These are phyloP conservation scores for Spilosoma lubricipeda DNA, from an alignment of 2,888 invertebrate species.

Conservation along the genomic window DNA sequence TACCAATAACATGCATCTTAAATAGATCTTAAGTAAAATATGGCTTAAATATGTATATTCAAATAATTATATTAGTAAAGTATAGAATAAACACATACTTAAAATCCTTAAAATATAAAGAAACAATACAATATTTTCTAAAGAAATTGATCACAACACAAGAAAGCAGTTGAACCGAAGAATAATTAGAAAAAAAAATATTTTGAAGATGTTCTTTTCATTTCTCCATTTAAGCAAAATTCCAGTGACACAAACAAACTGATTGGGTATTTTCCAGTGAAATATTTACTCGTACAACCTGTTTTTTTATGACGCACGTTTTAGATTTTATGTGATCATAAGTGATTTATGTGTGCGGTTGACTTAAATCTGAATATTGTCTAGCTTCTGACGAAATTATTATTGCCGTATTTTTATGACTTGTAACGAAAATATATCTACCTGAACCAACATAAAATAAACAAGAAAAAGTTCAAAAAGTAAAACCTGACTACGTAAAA, in stretches of 20 bases:
- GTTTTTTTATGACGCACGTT: constrained; percentile 8
- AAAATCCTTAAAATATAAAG: too few relatives aligned
- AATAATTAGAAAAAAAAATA: too few relatives aligned
- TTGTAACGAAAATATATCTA: neutral
- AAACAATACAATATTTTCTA: neutral
- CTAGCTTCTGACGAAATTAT: neutral
- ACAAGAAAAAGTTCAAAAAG: neutral
- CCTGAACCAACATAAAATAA: neutral
- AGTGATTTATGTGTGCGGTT: neutral
- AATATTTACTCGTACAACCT: neutral
- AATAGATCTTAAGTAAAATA: too few relatives aligned
- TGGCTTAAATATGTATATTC: too few relatives aligned
- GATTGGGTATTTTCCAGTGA: neutral
- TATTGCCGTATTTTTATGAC: neutral
- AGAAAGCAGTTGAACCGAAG: neutral
- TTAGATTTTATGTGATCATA: constrained; percentile 12
- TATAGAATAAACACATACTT: too few relatives aligned
- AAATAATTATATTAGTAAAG: too few relatives aligned
- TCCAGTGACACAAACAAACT: neutral
- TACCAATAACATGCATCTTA: too few relatives aligned
- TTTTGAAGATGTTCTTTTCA: neutral
- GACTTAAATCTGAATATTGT: neutral
- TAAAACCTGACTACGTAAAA: too few relatives aligned
- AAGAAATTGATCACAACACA: neutral
- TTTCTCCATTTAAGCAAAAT: neutral